Base-by-base conservation (phyloP, 2,888 invertebrate genomes). In the Rhyacophila evoluta region DNA sequence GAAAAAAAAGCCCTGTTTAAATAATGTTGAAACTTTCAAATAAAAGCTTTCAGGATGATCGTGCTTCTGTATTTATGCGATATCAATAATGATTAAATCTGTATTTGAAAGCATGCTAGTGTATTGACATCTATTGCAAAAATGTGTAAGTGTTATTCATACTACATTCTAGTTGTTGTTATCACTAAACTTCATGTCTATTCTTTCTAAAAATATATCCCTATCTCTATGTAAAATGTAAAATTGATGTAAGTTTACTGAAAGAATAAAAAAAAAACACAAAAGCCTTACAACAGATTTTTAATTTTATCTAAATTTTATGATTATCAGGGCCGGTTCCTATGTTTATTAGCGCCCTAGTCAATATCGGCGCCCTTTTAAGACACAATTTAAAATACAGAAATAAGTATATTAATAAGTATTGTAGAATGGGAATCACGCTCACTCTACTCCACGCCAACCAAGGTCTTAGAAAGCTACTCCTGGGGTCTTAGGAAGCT, bases 81-180 rank as follows among this genome's bases (percentile, higher is more conserved):
- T 8, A 19, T 12, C 4, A 5, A 19, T 55, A 8, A 12, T 55
- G n/a, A n/a, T 55, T 19, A 5, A 19, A 55, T 25, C 25, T 25
- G 15, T 37, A 74, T 39, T 39, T 37, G 37, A 72, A 69, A 28
- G 36, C 33, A 75, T 15, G 38, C 70, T 69, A 41, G 69, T 12
- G 33, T 38, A 39, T 36, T 75, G 38, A 15, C 39, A 70, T 37
- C 28, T 37, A 28, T 33, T 77, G 68, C 39, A 15, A 71, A n/a
- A 71, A 72, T 77, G 68, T 72, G 72, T 82, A 81, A 38, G 75
- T 79, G 81, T 82, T 82, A 81, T 82, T 81, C 72, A 75, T 68
- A 78, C 73, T 74, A 82, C 76, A 80, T 80, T 82, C 81, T 82
- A 77, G 79, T 81, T 81, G 81, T 81, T 80, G 81, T 82, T 81